phyloP scores from a whole-genome alignment of 2,113 vertebrate species.

The Prionailurus viverrinus region DNA sequence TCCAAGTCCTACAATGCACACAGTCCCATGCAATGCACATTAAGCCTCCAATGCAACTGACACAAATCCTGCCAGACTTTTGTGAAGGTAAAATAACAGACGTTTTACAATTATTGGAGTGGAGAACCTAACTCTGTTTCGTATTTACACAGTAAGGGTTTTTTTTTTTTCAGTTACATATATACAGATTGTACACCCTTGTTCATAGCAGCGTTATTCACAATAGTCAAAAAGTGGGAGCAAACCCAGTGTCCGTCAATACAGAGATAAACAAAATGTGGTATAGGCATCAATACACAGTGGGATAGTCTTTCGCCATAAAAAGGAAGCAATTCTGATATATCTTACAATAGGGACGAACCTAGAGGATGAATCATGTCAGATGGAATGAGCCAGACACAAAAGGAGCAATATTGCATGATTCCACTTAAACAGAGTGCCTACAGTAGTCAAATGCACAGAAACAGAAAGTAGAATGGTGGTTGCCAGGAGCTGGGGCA shows the following conservation, averaged over 20 bases:
- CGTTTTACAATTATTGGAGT: neutral
- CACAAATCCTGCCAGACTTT: neutral
- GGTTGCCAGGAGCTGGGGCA: neutral
- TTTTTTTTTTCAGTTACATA: neutral
- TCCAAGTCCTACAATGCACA: neutral
- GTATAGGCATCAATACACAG: neutral
- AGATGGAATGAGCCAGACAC: neutral
- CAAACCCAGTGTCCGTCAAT: neutral
- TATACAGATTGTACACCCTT: neutral
- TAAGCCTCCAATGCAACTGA: neutral
- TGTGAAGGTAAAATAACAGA: neutral
- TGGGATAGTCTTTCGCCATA: neutral
- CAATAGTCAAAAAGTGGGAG: neutral
- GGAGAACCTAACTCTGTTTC: neutral
- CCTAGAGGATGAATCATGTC: rapidly evolving
- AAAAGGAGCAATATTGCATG: neutral
- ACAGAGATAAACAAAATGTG: neutral
- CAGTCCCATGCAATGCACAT: neutral
- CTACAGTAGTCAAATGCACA: neutral
- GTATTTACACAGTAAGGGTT: neutral
- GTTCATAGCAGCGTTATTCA: neutral
- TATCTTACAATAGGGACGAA: neutral
- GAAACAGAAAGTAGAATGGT: neutral
- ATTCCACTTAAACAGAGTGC: neutral
- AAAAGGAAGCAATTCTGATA: neutral